Evolutionary conservation across 2,888 invertebrate species (phyloP), one percentile per base, ranked within the genome.

Genomic region (Hoplodrina ambigua): DNA sequence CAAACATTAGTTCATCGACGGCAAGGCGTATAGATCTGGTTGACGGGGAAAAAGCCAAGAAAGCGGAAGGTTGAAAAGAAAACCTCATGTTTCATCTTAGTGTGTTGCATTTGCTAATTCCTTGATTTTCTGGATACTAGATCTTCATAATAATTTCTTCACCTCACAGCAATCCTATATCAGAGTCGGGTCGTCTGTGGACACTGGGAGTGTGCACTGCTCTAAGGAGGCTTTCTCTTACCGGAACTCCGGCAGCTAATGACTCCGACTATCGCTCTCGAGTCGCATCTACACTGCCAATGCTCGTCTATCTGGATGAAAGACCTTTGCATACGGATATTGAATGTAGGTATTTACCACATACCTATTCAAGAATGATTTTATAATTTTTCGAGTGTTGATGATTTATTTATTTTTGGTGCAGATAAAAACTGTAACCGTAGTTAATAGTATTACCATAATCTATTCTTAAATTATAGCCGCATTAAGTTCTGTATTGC

Each of bases 181-280:
- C 89, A 52, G 94, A 94, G 58, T 86, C 92, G 0, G 88, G 89
- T 73, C 93, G 94, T 1, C 84, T 96, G 0, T 96, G 96, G 96
- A 95, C 94, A 1, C 82, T 96, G 62, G 94, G 93, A 0, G 92
- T 95, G 15, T 96, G 95, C 82, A 89, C 90, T 13, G 88, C 93
- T 1, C 89, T 96, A 3, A 92, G 95, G 8, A 88, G 85, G 2
- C 84, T 96, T 25, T 91, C 89, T 11, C 75, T 96, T 57, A 80
- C 81, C 1, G 94, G 94, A 1, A 90, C 93, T 5, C 92, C 92
- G 0, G 87, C 91, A 13, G 86, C 94, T 1, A 88, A 92, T 55
- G 77, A 84, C 11, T 78, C 85, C 1, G 86, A 90, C 52, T 95
- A 95, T 68, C 90, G 94, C 3, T 69, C 88, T 0, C 78, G 86